Evolutionary conservation across 2,113 vertebrate species (phyloP).

Genomic region (Lepisosteus osseus): DNA sequence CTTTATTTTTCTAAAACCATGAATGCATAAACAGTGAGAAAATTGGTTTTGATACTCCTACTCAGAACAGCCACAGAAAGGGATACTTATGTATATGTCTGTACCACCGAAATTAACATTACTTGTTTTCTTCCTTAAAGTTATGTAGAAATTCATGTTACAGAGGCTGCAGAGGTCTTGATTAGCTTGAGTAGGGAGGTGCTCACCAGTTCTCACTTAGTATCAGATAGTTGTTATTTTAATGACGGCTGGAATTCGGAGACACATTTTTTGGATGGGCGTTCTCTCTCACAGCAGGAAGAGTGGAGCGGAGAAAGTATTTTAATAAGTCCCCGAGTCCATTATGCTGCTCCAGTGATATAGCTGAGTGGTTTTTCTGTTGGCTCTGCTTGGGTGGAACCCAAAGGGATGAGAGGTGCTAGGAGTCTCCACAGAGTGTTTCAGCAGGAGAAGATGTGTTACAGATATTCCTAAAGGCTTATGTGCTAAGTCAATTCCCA

Average conservation of each 20-base stretch:
- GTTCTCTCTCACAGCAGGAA: conserved; percentile 28
- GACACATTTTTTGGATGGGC: conserved; percentile 57
- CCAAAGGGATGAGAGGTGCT: too few species aligned
- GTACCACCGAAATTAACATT: too few species aligned
- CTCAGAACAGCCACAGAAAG: conserved; percentile 15
- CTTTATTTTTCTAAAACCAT: too few species aligned
- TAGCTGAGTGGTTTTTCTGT: not conserved
- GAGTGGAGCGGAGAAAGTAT: conserved; percentile 18
- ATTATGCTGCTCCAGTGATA: conserved; percentile 3
- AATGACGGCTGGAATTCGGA: conserved; percentile 38
- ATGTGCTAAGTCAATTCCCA: too few species aligned
- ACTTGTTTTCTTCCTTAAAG: too few species aligned
- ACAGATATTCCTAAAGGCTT: too few species aligned
- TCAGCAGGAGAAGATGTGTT: too few species aligned
- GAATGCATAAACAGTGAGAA: too few species aligned
- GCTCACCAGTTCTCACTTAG: conserved; percentile 40
- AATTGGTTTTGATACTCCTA: not conserved
- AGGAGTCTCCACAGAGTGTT: too few species aligned
- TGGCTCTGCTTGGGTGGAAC: too few species aligned
- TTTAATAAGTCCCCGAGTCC: conserved; percentile 24
- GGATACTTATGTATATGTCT: too few species aligned
- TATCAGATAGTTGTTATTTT: conserved; percentile 56
- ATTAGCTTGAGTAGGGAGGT: conserved; percentile 36
- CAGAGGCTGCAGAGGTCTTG: not conserved
- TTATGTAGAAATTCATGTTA: too few species aligned